phyloP scores from a whole-genome alignment of 2,888 invertebrate genomes.

The Sinotaia quadrata region DNA sequence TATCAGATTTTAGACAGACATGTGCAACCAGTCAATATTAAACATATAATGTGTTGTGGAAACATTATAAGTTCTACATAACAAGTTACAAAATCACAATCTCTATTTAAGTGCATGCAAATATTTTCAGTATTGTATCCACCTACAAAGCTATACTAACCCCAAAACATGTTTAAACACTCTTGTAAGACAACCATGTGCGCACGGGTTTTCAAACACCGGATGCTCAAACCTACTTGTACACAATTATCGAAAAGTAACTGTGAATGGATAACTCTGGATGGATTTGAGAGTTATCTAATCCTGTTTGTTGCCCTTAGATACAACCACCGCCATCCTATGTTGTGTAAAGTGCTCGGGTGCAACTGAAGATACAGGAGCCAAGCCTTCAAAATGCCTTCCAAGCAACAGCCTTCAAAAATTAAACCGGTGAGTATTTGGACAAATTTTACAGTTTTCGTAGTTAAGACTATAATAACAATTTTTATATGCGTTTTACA shows the following conservation, averaged over 20 bases:
- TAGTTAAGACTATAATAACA: no score
- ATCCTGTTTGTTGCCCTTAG: constrained; percentile 27
- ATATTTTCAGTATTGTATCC: background rate
- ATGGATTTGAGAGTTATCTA: no score
- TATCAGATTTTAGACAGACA: no score
- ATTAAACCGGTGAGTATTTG: constrained; percentile 15
- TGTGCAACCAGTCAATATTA: no score
- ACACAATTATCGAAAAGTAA: background rate
- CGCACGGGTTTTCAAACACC: constrained; percentile 45
- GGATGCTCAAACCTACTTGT: background rate
- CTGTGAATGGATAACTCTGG: background rate
- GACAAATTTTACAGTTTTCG: no score
- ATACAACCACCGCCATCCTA: constrained; percentile 15
- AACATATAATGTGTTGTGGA: no score
- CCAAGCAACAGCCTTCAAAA: constrained; percentile 11
- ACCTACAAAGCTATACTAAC: constrained; percentile 34
- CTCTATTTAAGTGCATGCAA: no score
- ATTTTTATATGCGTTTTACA: no score
- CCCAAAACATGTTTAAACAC: constrained; percentile 61
- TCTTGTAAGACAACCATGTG: constrained; percentile 39
- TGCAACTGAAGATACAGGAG: background rate
- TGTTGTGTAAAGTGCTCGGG: no score
- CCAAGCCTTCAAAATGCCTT: constrained; percentile 15
- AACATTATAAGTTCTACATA: no score
- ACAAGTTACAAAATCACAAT: no score